Evolutionary conservation across 2,113 vertebrate species (phyloP), one percentile per base, ranked within the genome.

Genomic region (Synchiropus splendidus): DNA sequence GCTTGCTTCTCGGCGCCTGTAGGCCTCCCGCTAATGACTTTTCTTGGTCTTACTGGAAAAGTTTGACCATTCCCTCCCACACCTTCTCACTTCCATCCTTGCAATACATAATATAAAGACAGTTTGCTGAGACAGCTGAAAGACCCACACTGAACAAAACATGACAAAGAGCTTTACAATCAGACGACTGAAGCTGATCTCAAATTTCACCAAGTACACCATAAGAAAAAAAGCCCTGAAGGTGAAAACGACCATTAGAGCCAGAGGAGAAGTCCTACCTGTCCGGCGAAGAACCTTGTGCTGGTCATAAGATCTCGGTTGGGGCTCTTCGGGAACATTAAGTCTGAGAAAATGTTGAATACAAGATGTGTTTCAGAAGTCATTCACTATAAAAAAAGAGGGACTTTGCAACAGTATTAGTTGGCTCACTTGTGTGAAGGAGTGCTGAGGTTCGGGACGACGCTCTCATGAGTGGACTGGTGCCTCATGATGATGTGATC

Each of bases 231-330:
- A 45, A n/a, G n/a, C n/a, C 31, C 18, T 67, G 14, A 36, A 39
- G 50, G 53, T 68, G 68, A 61, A 67, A 66, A 70, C 59, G 43
- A 45, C 27, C 36, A 39, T 27, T 31, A 62, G 5, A 68, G 13
- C 15, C 13, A 9, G 18, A 34, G 38, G 38, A 12, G 17, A 18
- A 40, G 39, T n/a, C 77, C 56, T 64, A 97, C 92, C 89, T 74
- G 94, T 92, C 68, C 92, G 87, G 18, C 91, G 78, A 43, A 98
- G 83, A 66, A 92, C 89, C 47, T 92, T 88, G 0, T 86, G 80
- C 14, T 90, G 77, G 54, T 91, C 86, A 10, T 78, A 74, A 11
- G 81, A 41, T 37, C 77, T 70, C 60, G 77, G 61, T 65, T 86
- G 45, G 33, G 84, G 49, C 38, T 8, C 21, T 86, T 77, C 14